Percentiles rank a stretch among this genome's conserved stretches.
Evolutionary conservation across 2,797 vertebrate genomes (phyloP).

Genomic region (Epinephelus coioides): DNA sequence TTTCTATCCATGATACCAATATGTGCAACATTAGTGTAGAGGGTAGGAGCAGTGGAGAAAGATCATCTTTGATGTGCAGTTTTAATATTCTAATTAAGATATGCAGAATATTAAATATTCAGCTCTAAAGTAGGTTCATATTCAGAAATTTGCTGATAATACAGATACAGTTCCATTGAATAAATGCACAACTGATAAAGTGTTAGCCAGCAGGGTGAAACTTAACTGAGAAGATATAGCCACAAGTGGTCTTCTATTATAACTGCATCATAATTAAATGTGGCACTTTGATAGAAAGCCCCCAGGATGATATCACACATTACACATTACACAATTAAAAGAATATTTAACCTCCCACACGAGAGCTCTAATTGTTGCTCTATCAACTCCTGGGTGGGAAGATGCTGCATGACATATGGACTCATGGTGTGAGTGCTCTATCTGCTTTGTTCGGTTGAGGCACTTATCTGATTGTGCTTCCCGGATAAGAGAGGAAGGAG

Average conservation of each 20-base stretch:
- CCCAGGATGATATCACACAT: conserved; percentile 34
- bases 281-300: conserved; percentile 38
- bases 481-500: conserved; percentile 66
- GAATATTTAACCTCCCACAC: conserved; percentile 56
- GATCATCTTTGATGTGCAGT: conserved; percentile 24
- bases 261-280: conserved; percentile 43
- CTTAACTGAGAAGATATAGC: conserved; percentile 17
- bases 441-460: conserved; percentile 56
- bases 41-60: neutral
- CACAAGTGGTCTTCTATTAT: conserved; percentile 34
- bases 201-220: conserved; percentile 23
- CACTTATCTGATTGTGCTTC: conserved; percentile 76
- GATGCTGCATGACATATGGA: conserved; percentile 64
- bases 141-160: conserved; percentile 51
- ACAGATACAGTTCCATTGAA: conserved; percentile 28
- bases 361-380: conserved; percentile 61
- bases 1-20: neutral
- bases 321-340: conserved; percentile 49
- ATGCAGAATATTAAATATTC: conserved; percentile 47
- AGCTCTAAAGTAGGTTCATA: conserved; percentile 32
- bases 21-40: neutral
- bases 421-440: conserved; percentile 50
- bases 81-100: conserved; percentile 59
- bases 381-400: conserved; percentile 43
- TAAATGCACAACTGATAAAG: conserved; percentile 35